Percentiles rank a stretch among this genome's conserved stretches.
Conservation (phyloP, 2,113 vertebrate species). For the Sebastes schlegelii region DNA sequence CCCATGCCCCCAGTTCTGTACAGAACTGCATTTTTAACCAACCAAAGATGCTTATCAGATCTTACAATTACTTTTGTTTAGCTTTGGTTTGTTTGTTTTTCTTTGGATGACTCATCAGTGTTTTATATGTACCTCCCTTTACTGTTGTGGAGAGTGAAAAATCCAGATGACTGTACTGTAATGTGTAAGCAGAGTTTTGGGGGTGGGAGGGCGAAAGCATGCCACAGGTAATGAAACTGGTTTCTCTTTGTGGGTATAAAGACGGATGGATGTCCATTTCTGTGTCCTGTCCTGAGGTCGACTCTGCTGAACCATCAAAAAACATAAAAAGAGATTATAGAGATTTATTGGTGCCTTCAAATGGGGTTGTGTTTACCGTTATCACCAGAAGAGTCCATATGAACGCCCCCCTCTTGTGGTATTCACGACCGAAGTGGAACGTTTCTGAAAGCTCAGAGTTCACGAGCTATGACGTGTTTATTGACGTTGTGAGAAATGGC, state of each 20-base stretch:
- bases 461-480: too few species aligned
- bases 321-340: neutral
- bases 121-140: constrained; percentile 12
- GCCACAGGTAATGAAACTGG: constrained; percentile 40
- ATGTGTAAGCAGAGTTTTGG: constrained; percentile 24
- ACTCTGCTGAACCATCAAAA: constrained; percentile 64
- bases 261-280: constrained; percentile 47
- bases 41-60: constrained; percentile 54
- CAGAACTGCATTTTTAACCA: constrained; percentile 74
- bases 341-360: neutral
- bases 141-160: constrained; percentile 26
- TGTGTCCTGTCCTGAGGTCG: constrained; percentile 39
- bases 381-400: too few species aligned
- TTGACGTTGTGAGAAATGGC: too few species aligned
- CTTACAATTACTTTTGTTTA: neutral
- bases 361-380: too few species aligned
- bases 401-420: too few species aligned
- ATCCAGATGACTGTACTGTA: constrained; percentile 26
- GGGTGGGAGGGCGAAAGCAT: constrained; percentile 46
- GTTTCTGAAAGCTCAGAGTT: too few species aligned
- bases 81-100: constrained; percentile 32
- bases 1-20: constrained; percentile 42
- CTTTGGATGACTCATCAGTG: constrained; percentile 31
- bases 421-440: too few species aligned
- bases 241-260: constrained; percentile 50